Conservation (phyloP, 2,888 invertebrate genomes). For the Scaptomyza flava region DNA sequence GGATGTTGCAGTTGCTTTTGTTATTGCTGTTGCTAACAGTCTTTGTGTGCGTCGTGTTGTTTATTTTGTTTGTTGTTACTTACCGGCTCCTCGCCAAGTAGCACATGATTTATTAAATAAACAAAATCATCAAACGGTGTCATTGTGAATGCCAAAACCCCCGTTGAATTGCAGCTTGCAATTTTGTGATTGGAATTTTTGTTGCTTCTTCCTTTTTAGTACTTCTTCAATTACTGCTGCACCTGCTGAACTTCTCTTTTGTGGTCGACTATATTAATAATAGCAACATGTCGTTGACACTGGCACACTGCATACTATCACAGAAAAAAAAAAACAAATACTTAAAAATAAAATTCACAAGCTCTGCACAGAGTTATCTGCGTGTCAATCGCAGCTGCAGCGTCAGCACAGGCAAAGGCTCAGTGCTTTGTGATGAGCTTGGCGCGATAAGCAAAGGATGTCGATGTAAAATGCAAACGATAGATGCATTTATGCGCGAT, state of each 20-base stretch:
- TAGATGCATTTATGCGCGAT: background rate
- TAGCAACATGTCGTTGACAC: conserved; percentile 26
- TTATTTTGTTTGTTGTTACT: conserved; percentile 57
- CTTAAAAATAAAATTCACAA: conserved; percentile 31
- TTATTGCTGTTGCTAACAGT: background rate
- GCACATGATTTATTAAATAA: conserved; percentile 86
- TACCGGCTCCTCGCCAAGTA: conserved; percentile 87
- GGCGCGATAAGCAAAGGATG: conserved; percentile 27
- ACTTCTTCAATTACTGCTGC: conserved; percentile 2
- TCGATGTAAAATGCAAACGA: conserved; percentile 19
- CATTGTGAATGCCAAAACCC: conserved; percentile 78
- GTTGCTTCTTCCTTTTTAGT: background rate
- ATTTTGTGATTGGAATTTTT: conserved; percentile 19
- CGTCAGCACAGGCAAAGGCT: conserved; percentile 25
- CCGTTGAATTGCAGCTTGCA: conserved; percentile 32
- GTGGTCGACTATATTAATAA: conserved; percentile 12
- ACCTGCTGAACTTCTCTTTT: conserved; percentile 13
- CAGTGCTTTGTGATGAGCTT: conserved; percentile 40
- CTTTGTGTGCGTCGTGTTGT: conserved; percentile 4
- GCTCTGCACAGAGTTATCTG: conserved; percentile 11
- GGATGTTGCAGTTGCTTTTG: conserved; percentile 4
- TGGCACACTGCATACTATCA: conserved; percentile 21
- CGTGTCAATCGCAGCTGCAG: conserved; percentile 41
- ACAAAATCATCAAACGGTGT: conserved; percentile 87
- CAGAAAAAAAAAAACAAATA: conserved; percentile 34